Evolutionary conservation across 2,888 invertebrate species (phyloP).

Genomic region (Eumerus sabulonum): DNA sequence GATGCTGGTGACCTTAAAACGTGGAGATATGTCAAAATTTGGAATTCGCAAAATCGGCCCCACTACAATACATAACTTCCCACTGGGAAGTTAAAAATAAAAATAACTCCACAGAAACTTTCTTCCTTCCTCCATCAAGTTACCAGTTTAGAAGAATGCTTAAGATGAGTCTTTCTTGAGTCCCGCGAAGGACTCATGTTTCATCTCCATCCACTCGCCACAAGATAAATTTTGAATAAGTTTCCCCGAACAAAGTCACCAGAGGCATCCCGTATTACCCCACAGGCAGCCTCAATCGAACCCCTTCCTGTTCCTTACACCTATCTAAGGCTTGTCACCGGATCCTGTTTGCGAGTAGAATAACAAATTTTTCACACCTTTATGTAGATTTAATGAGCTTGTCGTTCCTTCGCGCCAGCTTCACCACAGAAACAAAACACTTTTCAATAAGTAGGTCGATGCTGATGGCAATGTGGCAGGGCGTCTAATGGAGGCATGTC

Average conservation of each 20-base stretch:
- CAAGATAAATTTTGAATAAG: slow-evolving; percentile 40
- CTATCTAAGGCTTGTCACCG: slow-evolving; percentile 13
- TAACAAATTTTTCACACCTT: slow-evolving; percentile 59
- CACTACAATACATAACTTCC: no score
- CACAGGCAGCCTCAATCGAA: no score
- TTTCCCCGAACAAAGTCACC: slow-evolving; percentile 31
- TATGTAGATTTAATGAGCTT: slow-evolving; percentile 62
- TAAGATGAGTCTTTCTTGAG: no score
- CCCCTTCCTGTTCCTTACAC: background rate
- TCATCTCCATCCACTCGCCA: background rate
- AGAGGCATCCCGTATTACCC: background rate
- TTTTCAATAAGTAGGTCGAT: slow-evolving; percentile 30
- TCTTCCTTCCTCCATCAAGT: no score
- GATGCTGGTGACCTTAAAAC: no score
- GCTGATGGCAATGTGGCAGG: slow-evolving; percentile 44
- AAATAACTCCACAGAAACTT: no score
- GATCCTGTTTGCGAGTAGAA: slow-evolving; percentile 38
- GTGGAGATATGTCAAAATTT: no score
- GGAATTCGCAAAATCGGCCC: no score
- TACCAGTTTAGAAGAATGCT: no score
- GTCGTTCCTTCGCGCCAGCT: slow-evolving; percentile 5
- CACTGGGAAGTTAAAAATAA: no score
- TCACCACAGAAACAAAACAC: background rate
- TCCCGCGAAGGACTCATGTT: no score
- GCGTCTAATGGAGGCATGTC: slow-evolving; percentile 4